Evolutionary conservation across 2,797 vertebrate species (phyloP).

Genomic region (Hyperoplus lanceolatus): DNA sequence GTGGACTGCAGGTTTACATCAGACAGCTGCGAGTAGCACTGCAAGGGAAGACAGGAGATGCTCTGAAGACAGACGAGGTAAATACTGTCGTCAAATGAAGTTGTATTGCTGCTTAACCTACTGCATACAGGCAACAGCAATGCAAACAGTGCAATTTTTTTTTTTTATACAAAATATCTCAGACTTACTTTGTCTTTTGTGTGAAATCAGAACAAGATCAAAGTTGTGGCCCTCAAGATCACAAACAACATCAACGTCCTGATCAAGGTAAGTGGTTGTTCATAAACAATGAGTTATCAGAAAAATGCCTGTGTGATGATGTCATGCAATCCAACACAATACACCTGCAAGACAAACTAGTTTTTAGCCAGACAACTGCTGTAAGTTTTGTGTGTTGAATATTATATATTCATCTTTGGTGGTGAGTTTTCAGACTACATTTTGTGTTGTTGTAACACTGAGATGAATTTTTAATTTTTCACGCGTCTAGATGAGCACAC

Average conservation of each 20-base stretch:
- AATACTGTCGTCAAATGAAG: background rate
- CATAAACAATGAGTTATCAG: background rate
- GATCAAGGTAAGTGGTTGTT: slow-evolving; percentile 90
- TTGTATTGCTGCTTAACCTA: background rate
- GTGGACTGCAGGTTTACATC: slow-evolving; percentile 98
- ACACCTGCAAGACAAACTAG: background rate
- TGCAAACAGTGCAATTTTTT: background rate
- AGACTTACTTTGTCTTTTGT: slow-evolving; percentile 44
- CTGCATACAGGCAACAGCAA: background rate
- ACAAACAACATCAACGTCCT: slow-evolving; percentile 99
- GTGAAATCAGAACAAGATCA: slow-evolving; percentile 94
- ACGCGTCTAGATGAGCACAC: background rate
- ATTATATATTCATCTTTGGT: background rate
- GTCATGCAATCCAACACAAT: background rate
- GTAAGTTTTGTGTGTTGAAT: background rate
- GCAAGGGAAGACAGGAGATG: slow-evolving; percentile 97
- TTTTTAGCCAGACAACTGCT: background rate
- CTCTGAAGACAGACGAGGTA: slow-evolving; percentile 98
- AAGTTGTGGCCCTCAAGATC: slow-evolving; percentile 99
- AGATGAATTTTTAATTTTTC: background rate
- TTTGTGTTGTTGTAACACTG: background rate
- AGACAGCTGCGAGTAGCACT: slow-evolving; percentile 95
- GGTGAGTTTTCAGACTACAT: background rate
- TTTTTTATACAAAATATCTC: background rate
- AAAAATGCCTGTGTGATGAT: background rate